phyloP scores from a whole-genome alignment of 2,888 invertebrate genomes.

The Drepanosiphum platanoidis region DNA sequence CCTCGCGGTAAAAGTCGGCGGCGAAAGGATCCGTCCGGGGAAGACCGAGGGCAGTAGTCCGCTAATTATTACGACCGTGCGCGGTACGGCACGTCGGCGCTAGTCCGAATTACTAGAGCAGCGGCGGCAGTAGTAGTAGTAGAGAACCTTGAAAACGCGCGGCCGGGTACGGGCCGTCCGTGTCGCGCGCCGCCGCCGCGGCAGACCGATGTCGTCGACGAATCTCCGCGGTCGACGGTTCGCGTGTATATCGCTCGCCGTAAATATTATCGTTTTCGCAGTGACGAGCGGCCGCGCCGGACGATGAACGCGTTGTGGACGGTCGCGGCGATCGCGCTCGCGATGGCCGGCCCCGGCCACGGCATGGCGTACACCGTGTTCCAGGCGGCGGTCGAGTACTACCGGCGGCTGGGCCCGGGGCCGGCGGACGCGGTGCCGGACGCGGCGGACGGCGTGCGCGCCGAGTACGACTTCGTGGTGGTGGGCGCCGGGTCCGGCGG shows the following conservation, averaged over 20 bases:
- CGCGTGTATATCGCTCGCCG: slow-evolving; percentile 75
- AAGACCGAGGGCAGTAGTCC: background rate
- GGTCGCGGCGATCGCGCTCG: slow-evolving; percentile 71
- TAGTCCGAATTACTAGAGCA: too few relatives aligned
- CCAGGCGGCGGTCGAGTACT: slow-evolving; percentile 49
- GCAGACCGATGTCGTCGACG: slow-evolving; percentile 74
- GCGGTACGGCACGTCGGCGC: too few relatives aligned
- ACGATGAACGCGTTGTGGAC: background rate
- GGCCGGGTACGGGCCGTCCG: slow-evolving; percentile 70
- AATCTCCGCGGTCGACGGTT: slow-evolving; percentile 73
- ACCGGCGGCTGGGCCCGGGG: slow-evolving; percentile 27
- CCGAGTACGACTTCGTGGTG: slow-evolving; percentile 68
- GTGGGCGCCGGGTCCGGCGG: slow-evolving; percentile 72
- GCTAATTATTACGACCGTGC: too few relatives aligned
- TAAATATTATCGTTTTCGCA: background rate
- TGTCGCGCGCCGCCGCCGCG: slow-evolving; percentile 71
- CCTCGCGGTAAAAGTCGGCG: background rate
- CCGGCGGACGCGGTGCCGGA: slow-evolving; percentile 64
- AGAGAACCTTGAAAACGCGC: slow-evolving; percentile 38
- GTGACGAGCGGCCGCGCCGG: background rate
- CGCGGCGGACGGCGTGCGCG: slow-evolving; percentile 61
- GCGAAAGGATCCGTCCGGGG: background rate
- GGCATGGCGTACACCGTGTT: slow-evolving; percentile 59
- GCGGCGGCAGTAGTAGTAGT: background rate
- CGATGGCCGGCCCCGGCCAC: background rate